Percentiles rank a stretch among this genome's conserved stretches.
These are phyloP conservation scores for Monodelphis domestica DNA, from an alignment of 2,797 vertebrate species.

Conservation along the genomic window DNA sequence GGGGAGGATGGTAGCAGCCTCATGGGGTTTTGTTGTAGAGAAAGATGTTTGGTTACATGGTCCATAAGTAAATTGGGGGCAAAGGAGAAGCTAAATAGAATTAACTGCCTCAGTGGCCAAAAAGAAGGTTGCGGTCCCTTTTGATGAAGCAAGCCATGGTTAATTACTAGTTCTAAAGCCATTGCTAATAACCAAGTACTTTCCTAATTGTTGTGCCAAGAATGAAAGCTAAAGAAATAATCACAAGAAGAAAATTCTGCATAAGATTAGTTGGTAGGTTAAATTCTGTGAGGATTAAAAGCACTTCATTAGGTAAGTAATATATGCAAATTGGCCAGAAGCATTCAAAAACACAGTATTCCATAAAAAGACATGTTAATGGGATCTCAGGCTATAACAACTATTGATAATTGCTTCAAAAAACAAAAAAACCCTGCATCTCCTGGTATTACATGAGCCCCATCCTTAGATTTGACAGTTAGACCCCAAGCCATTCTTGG, in stretches of 20 bases:
- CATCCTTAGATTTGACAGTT: background rate
- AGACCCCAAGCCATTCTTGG: background rate
- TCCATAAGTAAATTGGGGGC: conserved; percentile 25
- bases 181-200: conserved; percentile 12
- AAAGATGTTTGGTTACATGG: conserved; percentile 11
- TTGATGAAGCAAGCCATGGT: conserved; percentile 14
- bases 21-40: conserved; percentile 3
- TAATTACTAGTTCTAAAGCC: conserved; percentile 39
- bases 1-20: background rate
- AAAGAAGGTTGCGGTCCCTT: background rate
- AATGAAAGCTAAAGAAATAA: conserved; percentile 45
- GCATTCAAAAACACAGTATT: background rate
- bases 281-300: conserved; percentile 48
- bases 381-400: background rate
- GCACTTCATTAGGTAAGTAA: background rate
- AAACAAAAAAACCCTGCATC: background rate
- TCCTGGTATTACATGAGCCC: background rate
- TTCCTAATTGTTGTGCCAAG: conserved; percentile 39
- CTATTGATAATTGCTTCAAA: background rate
- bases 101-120: conserved; percentile 27
- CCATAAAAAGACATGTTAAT: conserved; percentile 10
- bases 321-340: background rate
- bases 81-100: conserved; percentile 32
- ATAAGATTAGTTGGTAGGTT: conserved; percentile 6
- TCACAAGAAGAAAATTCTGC: conserved; percentile 13